phyloP scores from a whole-genome alignment of 2,888 invertebrate species.

The Thymelicus acteon region DNA sequence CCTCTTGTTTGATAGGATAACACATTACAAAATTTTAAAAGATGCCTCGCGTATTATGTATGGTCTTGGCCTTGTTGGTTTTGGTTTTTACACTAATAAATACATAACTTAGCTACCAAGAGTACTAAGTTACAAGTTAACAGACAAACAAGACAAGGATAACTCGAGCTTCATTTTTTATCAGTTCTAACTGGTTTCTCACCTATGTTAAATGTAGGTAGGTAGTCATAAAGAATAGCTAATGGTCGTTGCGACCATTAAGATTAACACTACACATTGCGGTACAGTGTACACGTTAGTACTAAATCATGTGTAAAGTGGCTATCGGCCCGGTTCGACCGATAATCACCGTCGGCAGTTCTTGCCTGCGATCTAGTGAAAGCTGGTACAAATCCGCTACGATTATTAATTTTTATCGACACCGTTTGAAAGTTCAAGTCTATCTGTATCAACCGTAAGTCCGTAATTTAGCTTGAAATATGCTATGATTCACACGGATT shows the following conservation, averaged over 20 bases:
- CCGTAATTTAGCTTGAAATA: neutral
- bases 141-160: too few species aligned
- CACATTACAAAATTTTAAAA: neutral
- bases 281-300: too few species aligned
- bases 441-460: neutral
- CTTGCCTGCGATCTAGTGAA: neutral
- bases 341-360: neutral
- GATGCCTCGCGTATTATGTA: neutral
- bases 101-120: too few species aligned
- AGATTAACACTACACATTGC: too few species aligned
- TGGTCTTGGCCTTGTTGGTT: too few species aligned
- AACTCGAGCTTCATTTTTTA: too few species aligned
- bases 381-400: constrained; percentile 3
- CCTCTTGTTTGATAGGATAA: neutral
- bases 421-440: constrained; percentile 4
- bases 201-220: too few species aligned
- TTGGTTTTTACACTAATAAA: too few species aligned
- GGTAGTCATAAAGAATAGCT: too few species aligned
- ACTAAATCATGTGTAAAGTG: neutral
- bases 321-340: neutral
- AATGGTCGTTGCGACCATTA: too few species aligned
- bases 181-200: too few species aligned
- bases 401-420: constrained; percentile 8
- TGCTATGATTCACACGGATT: neutral
- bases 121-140: too few species aligned